Evolutionary conservation across 2,888 invertebrate genomes (phyloP).

Genomic region (Unio pictorum): DNA sequence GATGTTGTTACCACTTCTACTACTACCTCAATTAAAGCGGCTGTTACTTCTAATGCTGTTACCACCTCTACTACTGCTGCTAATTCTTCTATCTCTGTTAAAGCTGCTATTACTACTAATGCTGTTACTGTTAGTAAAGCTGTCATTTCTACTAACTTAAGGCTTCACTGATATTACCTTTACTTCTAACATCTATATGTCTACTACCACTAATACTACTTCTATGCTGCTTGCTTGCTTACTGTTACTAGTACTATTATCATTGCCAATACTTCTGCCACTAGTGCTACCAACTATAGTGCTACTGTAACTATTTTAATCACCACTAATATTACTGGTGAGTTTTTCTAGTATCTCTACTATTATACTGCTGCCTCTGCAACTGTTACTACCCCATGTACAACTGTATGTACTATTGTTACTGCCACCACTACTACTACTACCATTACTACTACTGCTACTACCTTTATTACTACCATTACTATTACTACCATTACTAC

Average conservation of each 20-base stretch:
- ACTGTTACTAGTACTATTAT: slow-evolving; percentile 29
- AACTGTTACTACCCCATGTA: slow-evolving; percentile 25
- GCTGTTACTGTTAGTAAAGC: slow-evolving; percentile 20
- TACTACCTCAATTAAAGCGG: slow-evolving; percentile 7
- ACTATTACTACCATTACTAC: slow-evolving; percentile 11
- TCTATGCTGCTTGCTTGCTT: slow-evolving; percentile 28
- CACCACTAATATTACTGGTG: slow-evolving; percentile 26
- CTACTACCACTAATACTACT: slow-evolving; percentile 30
- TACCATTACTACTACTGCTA: slow-evolving; percentile 27
- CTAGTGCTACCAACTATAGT: slow-evolving; percentile 29
- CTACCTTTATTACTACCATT: slow-evolving; percentile 22
- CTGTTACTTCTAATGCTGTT: neutral
- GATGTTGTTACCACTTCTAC: slow-evolving; percentile 3
- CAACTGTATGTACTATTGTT: slow-evolving; percentile 23
- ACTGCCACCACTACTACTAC: slow-evolving; percentile 29
- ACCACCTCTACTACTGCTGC: slow-evolving; percentile 20
- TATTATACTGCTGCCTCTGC: slow-evolving; percentile 17
- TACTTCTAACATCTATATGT: slow-evolving; percentile 13
- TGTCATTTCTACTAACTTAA: slow-evolving; percentile 20
- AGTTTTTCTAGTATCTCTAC: neutral
- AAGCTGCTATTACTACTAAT: neutral
- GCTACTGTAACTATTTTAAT: slow-evolving; percentile 26
- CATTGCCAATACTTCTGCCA: slow-evolving; percentile 25
- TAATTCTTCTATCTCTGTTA: slow-evolving; percentile 15
- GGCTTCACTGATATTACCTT: slow-evolving; percentile 10